Conservation (phyloP, 2,888 invertebrate genomes). For the Dynastes grantii region DNA sequence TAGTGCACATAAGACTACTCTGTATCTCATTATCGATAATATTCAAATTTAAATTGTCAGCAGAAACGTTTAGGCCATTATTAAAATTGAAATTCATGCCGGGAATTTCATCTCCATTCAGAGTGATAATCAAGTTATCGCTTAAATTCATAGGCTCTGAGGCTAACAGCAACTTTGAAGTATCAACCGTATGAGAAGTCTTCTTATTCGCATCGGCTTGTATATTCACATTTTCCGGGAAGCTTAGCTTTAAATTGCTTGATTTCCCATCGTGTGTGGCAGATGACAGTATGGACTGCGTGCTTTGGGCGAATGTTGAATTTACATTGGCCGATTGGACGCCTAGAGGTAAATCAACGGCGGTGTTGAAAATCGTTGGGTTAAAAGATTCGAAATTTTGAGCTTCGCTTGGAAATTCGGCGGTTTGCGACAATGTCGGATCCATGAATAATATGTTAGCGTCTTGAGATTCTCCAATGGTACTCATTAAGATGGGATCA, state of each 20-base stretch:
- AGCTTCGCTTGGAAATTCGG: constrained; percentile 43
- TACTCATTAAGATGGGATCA: constrained; percentile 60
- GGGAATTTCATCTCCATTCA: constrained; percentile 40
- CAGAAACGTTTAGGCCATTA: constrained; percentile 12
- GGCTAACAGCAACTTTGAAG: constrained; percentile 39
- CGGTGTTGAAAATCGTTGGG: constrained; percentile 40
- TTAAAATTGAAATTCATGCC: constrained; percentile 46
- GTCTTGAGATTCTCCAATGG: constrained; percentile 61
- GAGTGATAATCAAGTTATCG: constrained; percentile 49
- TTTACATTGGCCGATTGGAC: constrained; percentile 13
- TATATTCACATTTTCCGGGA: neutral
- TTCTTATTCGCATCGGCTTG: neutral
- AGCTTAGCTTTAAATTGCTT: constrained; percentile 12
- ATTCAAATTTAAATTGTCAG: constrained; percentile 43
- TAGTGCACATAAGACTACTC: constrained; percentile 43
- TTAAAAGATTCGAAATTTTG: constrained; percentile 51
- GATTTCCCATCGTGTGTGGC: constrained; percentile 16
- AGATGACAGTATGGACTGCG: constrained; percentile 11
- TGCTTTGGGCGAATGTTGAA: constrained; percentile 10
- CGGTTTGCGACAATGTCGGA: constrained; percentile 43
- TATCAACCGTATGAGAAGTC: neutral
- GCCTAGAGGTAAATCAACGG: constrained; percentile 13
- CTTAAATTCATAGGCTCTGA: constrained; percentile 32
- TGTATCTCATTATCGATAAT: constrained; percentile 34
- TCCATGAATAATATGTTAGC: constrained; percentile 58